Conservation (phyloP, 2,797 vertebrate genomes). For the Ctenochaetus hawaiiensis region DNA sequence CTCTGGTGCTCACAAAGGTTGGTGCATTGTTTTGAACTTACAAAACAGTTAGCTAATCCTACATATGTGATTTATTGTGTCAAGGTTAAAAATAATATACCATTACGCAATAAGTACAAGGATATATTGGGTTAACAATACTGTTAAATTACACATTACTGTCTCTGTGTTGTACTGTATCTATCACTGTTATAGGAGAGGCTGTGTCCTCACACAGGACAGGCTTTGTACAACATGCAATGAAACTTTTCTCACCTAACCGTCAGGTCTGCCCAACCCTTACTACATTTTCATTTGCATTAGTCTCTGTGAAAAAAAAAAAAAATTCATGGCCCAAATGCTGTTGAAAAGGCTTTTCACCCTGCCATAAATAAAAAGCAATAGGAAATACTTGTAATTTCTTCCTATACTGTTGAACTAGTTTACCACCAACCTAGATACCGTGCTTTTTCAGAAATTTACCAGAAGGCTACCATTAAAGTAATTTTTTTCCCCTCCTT, state of each 20-base stretch:
- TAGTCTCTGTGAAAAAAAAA: constrained; percentile 31
- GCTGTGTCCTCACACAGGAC: constrained; percentile 23
- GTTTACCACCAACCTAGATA: constrained; percentile 5
- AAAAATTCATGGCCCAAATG: constrained; percentile 30
- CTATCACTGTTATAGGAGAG: not conserved
- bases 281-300: constrained; percentile 35
- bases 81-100: not conserved
- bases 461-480: constrained; percentile 1
- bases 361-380: constrained; percentile 41
- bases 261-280: constrained; percentile 10
- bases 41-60: too few species aligned
- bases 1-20: too few species aligned
- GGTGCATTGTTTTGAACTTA: too few species aligned
- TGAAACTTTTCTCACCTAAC: constrained; percentile 13
- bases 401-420: constrained; percentile 28
- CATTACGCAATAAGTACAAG: not conserved
- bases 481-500: constrained; percentile 47
- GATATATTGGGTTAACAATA: not conserved
- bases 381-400: constrained; percentile 48
- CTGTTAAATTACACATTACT: not conserved
- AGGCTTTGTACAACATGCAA: constrained; percentile 4
- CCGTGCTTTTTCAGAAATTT: constrained; percentile 4
- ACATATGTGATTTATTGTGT: too few species aligned
- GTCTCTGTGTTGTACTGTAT: not conserved
- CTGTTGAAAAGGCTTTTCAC: constrained; percentile 29